Evolutionary conservation across 2,113 vertebrate genomes (phyloP), one percentile per base, ranked within the genome.

Genomic region (Glaucomys volans): DNA sequence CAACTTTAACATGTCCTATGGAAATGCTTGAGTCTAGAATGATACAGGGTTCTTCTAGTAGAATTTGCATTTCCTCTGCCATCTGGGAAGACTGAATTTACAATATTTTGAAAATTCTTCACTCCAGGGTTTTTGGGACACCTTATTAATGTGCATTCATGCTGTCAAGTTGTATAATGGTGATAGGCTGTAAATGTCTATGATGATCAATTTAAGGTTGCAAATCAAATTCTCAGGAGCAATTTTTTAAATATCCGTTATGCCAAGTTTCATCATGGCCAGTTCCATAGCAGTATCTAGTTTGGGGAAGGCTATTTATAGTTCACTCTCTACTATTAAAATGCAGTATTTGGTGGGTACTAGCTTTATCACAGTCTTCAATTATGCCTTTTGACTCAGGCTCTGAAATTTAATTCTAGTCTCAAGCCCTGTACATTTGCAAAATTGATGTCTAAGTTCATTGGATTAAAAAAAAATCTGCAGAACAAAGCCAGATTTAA

Each of bases 51-150:
- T 88, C 71, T 47, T 71, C 42, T 42, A 91, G 26, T 50, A 50
- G 30, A 66, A 62, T 52, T 52, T 62, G 22, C 42, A 79, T 72
- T 90, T 62, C 40, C 52, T 72, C 11, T 37, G 35, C 59, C 11
- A 62, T n/a, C 47, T 37, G 28, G 24, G 14, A 59, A 24, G 69
- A 87, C 16, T 13, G 10, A 71, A 4, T 83, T 35, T 77, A 82
- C 8, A 81, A 37, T 59, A 75, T 90, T 94, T 81, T 67, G 20
- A 57, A 94, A 82, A 91, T 75, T 75, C 20, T 90, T 81, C 18
- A 17, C 50, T 59, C 59, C 52, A 76, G 3, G n/a, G 32, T 44
- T 62, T 62, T 69, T 37, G 0, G 22, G 50, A 24, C 28, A 80
- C 20, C 14, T 57, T 44, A 22, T 75, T 67, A 67, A 75, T 81